Conservation (phyloP, 2,113 vertebrate species). For the Accipiter cooperii region DNA sequence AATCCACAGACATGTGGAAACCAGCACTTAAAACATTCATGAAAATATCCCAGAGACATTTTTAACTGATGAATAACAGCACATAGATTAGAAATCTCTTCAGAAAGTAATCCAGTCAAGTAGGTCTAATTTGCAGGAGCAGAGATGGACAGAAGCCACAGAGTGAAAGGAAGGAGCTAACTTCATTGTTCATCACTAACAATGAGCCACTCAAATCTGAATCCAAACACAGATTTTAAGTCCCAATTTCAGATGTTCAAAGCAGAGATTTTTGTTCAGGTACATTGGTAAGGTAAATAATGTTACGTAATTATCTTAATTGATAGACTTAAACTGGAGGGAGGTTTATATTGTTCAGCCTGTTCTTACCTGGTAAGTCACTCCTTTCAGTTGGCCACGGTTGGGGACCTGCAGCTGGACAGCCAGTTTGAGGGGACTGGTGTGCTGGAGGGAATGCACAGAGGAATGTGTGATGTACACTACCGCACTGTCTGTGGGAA, state of each 20-base stretch:
- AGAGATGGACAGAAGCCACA: background rate
- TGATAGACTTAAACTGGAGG: background rate
- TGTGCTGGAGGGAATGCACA: background rate
- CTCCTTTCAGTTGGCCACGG: background rate
- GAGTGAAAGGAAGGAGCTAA: background rate
- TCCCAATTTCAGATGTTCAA: background rate
- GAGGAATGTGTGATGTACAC: accelerated
- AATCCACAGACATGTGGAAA: background rate
- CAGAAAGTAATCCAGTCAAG: background rate
- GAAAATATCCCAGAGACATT: background rate
- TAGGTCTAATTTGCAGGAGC: background rate
- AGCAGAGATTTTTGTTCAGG: background rate
- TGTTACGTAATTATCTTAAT: background rate
- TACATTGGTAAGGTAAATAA: background rate
- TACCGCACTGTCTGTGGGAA: background rate
- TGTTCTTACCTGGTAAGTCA: background rate
- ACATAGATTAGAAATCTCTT: background rate
- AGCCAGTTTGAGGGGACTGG: accelerated
- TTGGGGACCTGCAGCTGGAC: background rate
- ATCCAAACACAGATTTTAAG: background rate
- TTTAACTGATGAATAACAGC: background rate
- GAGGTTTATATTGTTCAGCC: background rate
- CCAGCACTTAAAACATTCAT: background rate
- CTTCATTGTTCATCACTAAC: background rate
- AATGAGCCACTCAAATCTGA: background rate